These are phyloP conservation scores for Cepphus grylle DNA, from an alignment of 2,113 vertebrate species.

Conservation along the genomic window DNA sequence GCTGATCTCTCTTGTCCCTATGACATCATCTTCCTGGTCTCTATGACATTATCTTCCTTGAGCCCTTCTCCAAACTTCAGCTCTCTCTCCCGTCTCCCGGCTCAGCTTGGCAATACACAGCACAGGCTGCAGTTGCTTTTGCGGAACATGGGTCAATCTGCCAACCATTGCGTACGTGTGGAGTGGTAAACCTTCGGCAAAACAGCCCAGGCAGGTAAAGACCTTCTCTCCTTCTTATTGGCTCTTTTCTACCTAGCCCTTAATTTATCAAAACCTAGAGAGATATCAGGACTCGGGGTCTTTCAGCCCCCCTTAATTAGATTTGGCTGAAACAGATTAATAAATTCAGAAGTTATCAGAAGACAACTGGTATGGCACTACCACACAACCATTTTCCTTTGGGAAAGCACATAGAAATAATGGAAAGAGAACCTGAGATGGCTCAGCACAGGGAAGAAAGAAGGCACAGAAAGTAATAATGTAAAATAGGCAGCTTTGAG, in stretches of 20 bases:
- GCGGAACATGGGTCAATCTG: rapidly evolving
- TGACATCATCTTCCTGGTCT: no score
- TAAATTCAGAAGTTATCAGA: not conserved
- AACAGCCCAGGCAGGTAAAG: not conserved
- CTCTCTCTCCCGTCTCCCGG: not conserved
- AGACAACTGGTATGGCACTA: not conserved
- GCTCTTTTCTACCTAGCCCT: not conserved
- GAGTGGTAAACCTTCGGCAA: not conserved
- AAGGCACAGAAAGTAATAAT: not conserved
- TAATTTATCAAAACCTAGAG: not conserved
- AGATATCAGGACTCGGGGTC: not conserved
- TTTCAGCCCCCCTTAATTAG: not conserved
- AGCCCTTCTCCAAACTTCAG: not conserved
- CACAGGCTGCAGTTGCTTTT: not conserved
- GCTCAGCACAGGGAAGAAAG: not conserved
- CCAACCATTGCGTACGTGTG: rapidly evolving
- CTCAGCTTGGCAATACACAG: not conserved
- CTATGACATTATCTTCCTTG: not conserved
- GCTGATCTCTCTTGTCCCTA: not conserved
- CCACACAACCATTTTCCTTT: not conserved
- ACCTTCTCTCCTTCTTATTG: no score
- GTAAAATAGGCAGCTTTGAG: not conserved
- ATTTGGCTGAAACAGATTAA: not conserved
- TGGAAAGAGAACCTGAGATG: not conserved
- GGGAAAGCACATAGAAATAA: not conserved